phyloP scores from a whole-genome alignment of 2,797 vertebrate species.

The Acestrorhynchus altus region DNA sequence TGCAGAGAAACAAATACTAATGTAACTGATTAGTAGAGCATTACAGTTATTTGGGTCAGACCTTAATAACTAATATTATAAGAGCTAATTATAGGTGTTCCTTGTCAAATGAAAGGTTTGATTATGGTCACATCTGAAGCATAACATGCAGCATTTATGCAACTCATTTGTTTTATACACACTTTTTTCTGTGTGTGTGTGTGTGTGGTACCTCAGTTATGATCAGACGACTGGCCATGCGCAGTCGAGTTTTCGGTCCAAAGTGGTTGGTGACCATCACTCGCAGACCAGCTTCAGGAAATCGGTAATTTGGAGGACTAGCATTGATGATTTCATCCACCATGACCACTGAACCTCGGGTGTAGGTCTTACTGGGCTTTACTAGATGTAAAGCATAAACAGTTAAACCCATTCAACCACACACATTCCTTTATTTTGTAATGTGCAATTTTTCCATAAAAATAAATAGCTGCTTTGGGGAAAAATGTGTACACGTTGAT shows the following conservation, averaged over 20 bases:
- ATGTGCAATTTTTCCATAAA: too few relatives aligned
- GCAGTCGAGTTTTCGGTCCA: constrained; percentile 92
- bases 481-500: too few relatives aligned
- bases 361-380: constrained; percentile 84
- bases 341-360: constrained; percentile 91
- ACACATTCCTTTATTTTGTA: too few relatives aligned
- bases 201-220: constrained; percentile 93
- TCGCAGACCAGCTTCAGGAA: constrained; percentile 93
- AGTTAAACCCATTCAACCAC: background rate
- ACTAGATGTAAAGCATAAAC: constrained; percentile 71
- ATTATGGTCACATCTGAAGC: background rate
- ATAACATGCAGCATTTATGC: background rate
- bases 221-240: constrained; percentile 97
- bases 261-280: constrained; percentile 98
- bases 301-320: constrained; percentile 91
- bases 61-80: too few relatives aligned
- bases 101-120: too few relatives aligned
- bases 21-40: too few relatives aligned
- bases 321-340: constrained; percentile 95
- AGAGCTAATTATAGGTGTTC: too few relatives aligned
- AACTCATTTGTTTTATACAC: background rate
- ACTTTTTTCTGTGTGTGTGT: too few relatives aligned
- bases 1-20: too few relatives aligned
- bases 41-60: too few relatives aligned
- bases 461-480: too few relatives aligned